Evolutionary conservation across 1,140 invertebrate genomes (phyloP).

Genomic region (Nasonia vitripennis): DNA sequence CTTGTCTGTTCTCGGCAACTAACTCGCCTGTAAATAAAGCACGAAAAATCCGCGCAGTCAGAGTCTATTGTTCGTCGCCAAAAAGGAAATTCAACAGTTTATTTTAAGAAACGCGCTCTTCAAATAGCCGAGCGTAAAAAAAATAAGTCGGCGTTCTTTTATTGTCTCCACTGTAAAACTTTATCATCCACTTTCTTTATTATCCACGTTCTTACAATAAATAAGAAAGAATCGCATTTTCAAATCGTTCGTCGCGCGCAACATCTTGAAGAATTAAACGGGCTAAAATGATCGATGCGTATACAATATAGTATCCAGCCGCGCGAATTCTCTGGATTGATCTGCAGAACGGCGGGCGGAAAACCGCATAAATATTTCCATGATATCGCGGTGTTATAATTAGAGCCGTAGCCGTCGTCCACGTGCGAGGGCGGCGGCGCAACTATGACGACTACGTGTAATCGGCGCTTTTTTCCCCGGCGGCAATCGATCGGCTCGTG

Average conservation of each 20-base stretch:
- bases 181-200: too few species aligned
- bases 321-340: not conserved
- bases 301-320: not conserved
- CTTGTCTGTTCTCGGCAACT: not conserved
- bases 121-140: not conserved
- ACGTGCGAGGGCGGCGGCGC: slow-evolving; percentile 5
- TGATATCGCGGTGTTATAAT: not conserved
- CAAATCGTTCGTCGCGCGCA: too few species aligned
- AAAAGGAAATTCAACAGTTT: not conserved
- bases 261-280: too few species aligned
- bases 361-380: not conserved
- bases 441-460: not conserved
- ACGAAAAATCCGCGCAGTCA: not conserved
- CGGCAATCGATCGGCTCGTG: not conserved
- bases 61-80: not conserved
- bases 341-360: not conserved
- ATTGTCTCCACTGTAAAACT: not conserved
- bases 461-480: not conserved
- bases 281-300: too few species aligned
- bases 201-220: too few species aligned
- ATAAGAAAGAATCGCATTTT: too few species aligned
- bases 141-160: not conserved
- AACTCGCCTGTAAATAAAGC: not conserved
- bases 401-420: not conserved
- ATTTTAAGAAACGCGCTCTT: not conserved